Base-by-base conservation (phyloP, 1,140 invertebrate species). In the Meloidogyne floridensis region DNA sequence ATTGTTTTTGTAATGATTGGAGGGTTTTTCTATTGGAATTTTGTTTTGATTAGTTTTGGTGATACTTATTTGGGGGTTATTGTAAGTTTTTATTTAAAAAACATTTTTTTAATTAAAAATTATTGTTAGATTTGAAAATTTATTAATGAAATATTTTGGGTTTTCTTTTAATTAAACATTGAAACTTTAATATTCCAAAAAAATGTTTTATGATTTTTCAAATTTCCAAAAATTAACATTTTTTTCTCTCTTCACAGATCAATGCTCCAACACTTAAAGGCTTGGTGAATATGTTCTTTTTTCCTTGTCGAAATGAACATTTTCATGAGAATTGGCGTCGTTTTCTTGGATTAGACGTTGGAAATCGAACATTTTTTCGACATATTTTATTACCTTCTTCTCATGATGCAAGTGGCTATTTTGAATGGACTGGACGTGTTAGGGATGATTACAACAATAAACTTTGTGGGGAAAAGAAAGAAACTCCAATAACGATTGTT, bases 1-100 rank as follows among this genome's bases (percentile, higher is more conserved):
- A 75, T 87, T 70, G 83, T 85, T 42, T 85, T 84, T 42, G 4
- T 87, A 13, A 70, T 87, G 47, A 86, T 85, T 53, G 84, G 84
- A 20, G 69, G 81, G 1, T 75, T 85, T 32, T 85, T 85, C 20
- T 84, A 73, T 32, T 85, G 84, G 84, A 85, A 85, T 78, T 80
- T 85, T 53, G 84, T 83, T n/a, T 65, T 85, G 18, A 87, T 85
- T 15, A 87, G 86, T 20, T 42, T 77, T 47, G 84, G 86, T 43
- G 47, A 81, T 69, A 85, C 84, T 20, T 85, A 85, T 53, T 43
- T 85, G 18, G 84, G 81, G 10, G 59, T 85, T 81, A 69, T 85
- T 77, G 84, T 87, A 15, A 72, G 85, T 74, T 54, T 77, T 18
- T n/a, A 18, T 32, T 43, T 7, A n/a, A 75, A 43, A 42, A 43